Conservation (phyloP, 2,888 invertebrate genomes). For the Spodoptera littoralis region DNA sequence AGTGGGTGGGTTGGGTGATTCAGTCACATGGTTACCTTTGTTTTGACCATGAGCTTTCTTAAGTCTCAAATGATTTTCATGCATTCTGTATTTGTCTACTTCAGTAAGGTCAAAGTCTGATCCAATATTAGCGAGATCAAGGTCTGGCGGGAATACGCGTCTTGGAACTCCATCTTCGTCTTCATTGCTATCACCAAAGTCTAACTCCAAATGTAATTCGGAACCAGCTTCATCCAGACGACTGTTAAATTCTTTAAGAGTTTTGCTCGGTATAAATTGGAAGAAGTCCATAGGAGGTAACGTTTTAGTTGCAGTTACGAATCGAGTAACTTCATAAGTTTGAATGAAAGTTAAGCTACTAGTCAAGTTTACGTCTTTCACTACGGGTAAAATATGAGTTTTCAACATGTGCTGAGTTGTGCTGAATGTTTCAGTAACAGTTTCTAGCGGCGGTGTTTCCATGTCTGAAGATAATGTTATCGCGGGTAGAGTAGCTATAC, state of each 20-base stretch:
- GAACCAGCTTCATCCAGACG: constrained; percentile 96
- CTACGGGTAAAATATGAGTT: constrained; percentile 95
- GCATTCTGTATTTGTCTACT: constrained; percentile 90
- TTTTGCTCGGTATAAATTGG: constrained; percentile 95
- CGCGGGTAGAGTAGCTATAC: constrained; percentile 94
- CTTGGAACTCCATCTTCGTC: constrained; percentile 86
- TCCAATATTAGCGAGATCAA: constrained; percentile 92
- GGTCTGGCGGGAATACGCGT: constrained; percentile 90
- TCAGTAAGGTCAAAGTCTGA: constrained; percentile 92
- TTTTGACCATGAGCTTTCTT: constrained; percentile 85
- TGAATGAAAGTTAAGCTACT: constrained; percentile 95
- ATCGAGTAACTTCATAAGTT: constrained; percentile 95
- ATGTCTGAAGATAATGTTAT: constrained; percentile 93
- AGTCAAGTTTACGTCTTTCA: constrained; percentile 92
- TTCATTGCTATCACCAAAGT: constrained; percentile 94
- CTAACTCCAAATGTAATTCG: constrained; percentile 94
- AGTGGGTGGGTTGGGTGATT: constrained; percentile 82
- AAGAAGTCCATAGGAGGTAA: constrained; percentile 95
- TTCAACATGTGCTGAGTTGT: constrained; percentile 96
- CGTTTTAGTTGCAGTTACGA: constrained; percentile 97
- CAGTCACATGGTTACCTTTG: constrained; percentile 85
- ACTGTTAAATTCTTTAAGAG: constrained; percentile 96
- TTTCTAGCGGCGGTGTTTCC: constrained; percentile 96
- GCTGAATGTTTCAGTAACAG: constrained; percentile 96
- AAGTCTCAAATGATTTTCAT: constrained; percentile 87